These are phyloP conservation scores for Ornithorhynchus anatinus DNA, from an alignment of 2,113 vertebrate species.

Conservation along the genomic window DNA sequence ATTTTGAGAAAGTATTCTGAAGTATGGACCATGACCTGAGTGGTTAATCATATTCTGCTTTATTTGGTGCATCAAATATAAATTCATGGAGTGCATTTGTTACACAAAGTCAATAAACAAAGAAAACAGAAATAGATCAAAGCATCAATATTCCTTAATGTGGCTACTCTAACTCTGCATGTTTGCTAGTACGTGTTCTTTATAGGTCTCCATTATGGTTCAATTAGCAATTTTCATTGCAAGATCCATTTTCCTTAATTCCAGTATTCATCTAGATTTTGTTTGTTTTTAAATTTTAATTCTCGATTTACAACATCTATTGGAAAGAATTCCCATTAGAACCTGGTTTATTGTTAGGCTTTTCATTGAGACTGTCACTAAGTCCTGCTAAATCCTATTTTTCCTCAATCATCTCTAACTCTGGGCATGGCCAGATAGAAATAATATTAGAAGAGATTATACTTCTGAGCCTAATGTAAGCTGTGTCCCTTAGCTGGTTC, in stretches of 20 bases:
- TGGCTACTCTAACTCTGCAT: constrained; percentile 2
- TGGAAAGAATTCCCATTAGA: constrained; percentile 54
- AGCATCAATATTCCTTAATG: constrained; percentile 23
- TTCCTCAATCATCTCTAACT: constrained; percentile 41
- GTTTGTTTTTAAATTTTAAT: constrained; percentile 44
- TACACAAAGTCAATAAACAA: constrained; percentile 44
- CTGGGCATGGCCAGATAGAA: constrained; percentile 30
- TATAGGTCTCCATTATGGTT: constrained; percentile 31
- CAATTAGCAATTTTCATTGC: constrained; percentile 44
- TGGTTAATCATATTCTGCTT: constrained; percentile 51
- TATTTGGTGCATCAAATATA: constrained; percentile 29
- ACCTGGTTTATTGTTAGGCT: constrained; percentile 44
- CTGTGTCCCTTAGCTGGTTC: constrained; percentile 1
- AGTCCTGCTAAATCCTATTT: constrained; percentile 58
- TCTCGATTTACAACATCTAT: constrained; percentile 51
- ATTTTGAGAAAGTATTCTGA: background rate
- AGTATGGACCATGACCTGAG: constrained; percentile 32
- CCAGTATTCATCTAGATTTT: constrained; percentile 19
- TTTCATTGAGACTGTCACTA: constrained; percentile 59
- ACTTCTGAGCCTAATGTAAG: constrained; percentile 3
- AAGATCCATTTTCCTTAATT: constrained; percentile 29
- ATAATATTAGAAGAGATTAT: constrained; percentile 29
- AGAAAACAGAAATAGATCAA: constrained; percentile 36
- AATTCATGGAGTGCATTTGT: constrained; percentile 55
- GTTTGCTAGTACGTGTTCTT: constrained; percentile 26